A percentile compares a stretch with the other conserved stretches of the same genome.
Evolutionary conservation across 1,140 invertebrate species (phyloP).

Genomic region (Belonocnema kinseyi): DNA sequence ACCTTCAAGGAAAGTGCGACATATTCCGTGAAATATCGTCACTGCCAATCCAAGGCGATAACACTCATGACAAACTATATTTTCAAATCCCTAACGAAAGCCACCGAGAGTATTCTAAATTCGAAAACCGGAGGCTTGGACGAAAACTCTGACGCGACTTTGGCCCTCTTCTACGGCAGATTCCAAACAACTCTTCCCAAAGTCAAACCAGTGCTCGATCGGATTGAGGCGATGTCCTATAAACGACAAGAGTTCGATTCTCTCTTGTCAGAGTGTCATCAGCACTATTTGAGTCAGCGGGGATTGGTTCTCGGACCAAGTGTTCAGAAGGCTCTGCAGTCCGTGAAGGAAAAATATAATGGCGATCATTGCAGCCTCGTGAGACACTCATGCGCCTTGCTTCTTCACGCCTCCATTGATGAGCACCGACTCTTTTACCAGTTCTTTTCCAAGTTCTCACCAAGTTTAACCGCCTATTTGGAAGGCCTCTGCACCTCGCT

Average conservation of each 20-base stretch:
- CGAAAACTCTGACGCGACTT: slow-evolving; percentile 80
- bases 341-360: slow-evolving; percentile 76
- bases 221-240: slow-evolving; percentile 86
- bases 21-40: slow-evolving; percentile 86
- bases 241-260: slow-evolving; percentile 86
- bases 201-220: slow-evolving; percentile 86
- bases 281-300: slow-evolving; percentile 88
- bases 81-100: slow-evolving; percentile 82
- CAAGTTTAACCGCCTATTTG: slow-evolving; percentile 84
- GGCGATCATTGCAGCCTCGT: slow-evolving; percentile 93
- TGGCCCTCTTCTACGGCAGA: slow-evolving; percentile 95
- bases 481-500: slow-evolving; percentile 91
- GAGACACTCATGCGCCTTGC: slow-evolving; percentile 90
- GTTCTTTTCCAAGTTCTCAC: slow-evolving; percentile 86
- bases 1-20: slow-evolving; percentile 85
- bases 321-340: slow-evolving; percentile 84
- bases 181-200: slow-evolving; percentile 92
- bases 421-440: slow-evolving; percentile 93
- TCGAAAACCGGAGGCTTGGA: slow-evolving; percentile 69
- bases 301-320: slow-evolving; percentile 85
- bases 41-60: slow-evolving; percentile 88
- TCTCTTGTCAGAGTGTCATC: slow-evolving; percentile 88
- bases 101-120: slow-evolving; percentile 83
- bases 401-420: slow-evolving; percentile 94
- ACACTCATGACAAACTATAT: slow-evolving; percentile 86